These are phyloP conservation scores for Scelioninae gen. 2 DNA, from an alignment of 2,888 invertebrate species.

Conservation along the genomic window DNA sequence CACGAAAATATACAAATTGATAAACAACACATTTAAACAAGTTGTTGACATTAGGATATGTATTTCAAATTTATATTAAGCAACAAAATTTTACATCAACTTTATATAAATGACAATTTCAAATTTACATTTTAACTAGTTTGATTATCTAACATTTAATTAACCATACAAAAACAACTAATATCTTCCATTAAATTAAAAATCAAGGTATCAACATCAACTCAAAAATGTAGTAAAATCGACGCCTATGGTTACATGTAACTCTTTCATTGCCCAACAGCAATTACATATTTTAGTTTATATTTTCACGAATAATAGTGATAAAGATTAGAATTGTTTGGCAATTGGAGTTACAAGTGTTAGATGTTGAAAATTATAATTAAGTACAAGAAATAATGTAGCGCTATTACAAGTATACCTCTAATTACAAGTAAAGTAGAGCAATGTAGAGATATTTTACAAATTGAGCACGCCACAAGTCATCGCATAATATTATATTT, in stretches of 20 bases:
- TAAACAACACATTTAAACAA: conserved; percentile 7
- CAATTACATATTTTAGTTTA: conserved; percentile 2
- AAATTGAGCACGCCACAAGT: conserved; percentile 22
- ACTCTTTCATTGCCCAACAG: conserved; percentile 39
- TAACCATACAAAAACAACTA: background rate
- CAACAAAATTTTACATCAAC: no score
- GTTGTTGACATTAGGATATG: background rate
- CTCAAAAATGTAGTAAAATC: conserved; percentile 16
- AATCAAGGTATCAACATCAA: background rate
- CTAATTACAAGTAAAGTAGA: conserved; percentile 34
- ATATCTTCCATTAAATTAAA: conserved; percentile 11
- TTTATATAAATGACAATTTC: no score
- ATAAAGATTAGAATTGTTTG: conserved; percentile 17
- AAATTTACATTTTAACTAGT: no score
- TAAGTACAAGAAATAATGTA: conserved; percentile 22
- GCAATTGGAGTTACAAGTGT: conserved; percentile 37
- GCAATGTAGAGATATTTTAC: conserved; percentile 37
- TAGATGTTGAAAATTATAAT: conserved; percentile 27
- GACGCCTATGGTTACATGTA: conserved; percentile 30
- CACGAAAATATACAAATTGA: conserved; percentile 11
- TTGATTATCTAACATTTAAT: background rate
- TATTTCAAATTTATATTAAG: background rate
- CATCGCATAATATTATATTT: conserved; percentile 38
- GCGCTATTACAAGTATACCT: conserved; percentile 17
- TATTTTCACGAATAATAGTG: conserved; percentile 9